Percentiles rank a stretch among this genome's conserved stretches.
phyloP scores from a whole-genome alignment of 2,113 vertebrate species.

The Sinocyclocheilus grahami region DNA sequence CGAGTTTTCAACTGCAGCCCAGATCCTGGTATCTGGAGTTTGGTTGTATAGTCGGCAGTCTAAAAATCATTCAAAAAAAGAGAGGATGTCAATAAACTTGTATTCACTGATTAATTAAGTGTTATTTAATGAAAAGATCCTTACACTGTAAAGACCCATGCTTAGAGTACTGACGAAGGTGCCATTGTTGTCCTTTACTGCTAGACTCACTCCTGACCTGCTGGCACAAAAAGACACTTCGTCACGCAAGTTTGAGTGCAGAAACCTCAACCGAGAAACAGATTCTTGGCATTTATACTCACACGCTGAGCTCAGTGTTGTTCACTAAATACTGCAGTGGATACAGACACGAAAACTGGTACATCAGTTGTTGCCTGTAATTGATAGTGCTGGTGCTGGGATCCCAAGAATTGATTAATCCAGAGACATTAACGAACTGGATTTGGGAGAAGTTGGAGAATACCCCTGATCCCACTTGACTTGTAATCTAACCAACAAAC shows the following conservation, averaged over 20 bases:
- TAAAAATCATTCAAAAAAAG: not conserved
- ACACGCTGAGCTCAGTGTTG: slow-evolving; percentile 75
- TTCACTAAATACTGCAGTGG: slow-evolving; percentile 77
- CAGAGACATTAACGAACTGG: slow-evolving; percentile 76
- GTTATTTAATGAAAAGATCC: not conserved
- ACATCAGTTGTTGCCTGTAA: slow-evolving; percentile 74
- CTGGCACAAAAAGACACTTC: not conserved
- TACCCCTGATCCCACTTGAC: slow-evolving; percentile 62
- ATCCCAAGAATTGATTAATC: slow-evolving; percentile 69
- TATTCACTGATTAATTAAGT: not conserved
- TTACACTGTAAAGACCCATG: slow-evolving; percentile 66
- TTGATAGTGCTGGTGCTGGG: slow-evolving; percentile 63
- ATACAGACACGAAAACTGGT: slow-evolving; percentile 78
- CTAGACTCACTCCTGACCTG: slow-evolving; percentile 61
- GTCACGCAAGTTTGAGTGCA: not conserved
- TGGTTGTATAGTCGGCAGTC: not conserved
- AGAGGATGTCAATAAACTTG: not conserved
- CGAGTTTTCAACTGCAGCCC: slow-evolving; percentile 68
- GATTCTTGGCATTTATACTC: slow-evolving; percentile 37
- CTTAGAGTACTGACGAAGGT: slow-evolving; percentile 78
- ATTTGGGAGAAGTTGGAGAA: slow-evolving; percentile 74
- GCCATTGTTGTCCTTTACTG: slow-evolving; percentile 74
- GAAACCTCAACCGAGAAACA: not conserved
- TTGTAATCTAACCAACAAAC: slow-evolving; percentile 61
- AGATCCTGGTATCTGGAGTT: slow-evolving; percentile 59